Conservation (phyloP, 2,888 invertebrate species). For the Epinotia ramella region DNA sequence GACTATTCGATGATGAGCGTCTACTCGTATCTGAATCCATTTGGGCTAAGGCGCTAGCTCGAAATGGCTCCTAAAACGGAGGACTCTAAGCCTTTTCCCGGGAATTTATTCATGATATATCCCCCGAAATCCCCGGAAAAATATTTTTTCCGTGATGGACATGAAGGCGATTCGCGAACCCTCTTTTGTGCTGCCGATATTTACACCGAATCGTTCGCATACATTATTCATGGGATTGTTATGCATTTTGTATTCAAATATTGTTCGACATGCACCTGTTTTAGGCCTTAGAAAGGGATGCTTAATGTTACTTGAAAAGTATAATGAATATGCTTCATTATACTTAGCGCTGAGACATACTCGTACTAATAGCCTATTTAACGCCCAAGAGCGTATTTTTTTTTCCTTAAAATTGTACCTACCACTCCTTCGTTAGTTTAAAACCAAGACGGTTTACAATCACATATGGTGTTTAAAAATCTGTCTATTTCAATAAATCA, state of each 20-base stretch:
- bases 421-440: too few relatives aligned
- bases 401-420: too few relatives aligned
- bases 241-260: conserved; percentile 48
- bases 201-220: conserved; percentile 51
- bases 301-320: background rate
- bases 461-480: too few relatives aligned
- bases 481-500: too few relatives aligned
- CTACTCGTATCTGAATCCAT: conserved; percentile 29
- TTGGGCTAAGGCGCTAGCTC: conserved; percentile 25
- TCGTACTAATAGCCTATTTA: too few relatives aligned
- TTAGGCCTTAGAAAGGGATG: conserved; percentile 20
- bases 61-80: conserved; percentile 58
- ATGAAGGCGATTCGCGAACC: conserved; percentile 49
- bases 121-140: conserved; percentile 53
- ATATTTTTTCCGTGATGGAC: conserved; percentile 54
- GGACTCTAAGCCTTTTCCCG: conserved; percentile 56
- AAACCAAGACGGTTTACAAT: too few relatives aligned
- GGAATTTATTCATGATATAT: conserved; percentile 67
- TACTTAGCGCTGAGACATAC: too few relatives aligned
- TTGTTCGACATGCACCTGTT: conserved; percentile 40
- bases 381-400: too few relatives aligned
- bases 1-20: too few relatives aligned
- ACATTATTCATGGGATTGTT: conserved; percentile 53
- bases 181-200: conserved; percentile 51
- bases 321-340: too few relatives aligned